These are phyloP conservation scores for Osmoderma eremita DNA, from an alignment of 2,888 invertebrate genomes.

Conservation along the genomic window DNA sequence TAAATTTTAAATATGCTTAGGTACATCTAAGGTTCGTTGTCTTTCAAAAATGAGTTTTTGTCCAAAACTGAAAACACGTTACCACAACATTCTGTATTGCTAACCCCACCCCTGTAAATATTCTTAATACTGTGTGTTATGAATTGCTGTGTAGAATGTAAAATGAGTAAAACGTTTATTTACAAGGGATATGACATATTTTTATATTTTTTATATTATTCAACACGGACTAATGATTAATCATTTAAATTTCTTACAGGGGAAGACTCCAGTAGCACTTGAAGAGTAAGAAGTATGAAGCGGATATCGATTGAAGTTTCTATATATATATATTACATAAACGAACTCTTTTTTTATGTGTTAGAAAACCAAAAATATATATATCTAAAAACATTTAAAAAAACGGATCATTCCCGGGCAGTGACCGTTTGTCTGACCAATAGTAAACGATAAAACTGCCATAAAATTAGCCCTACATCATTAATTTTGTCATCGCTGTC, in stretches of 20 bases:
- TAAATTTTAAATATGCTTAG: conserved; percentile 38
- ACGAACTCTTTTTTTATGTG: conserved; percentile 56
- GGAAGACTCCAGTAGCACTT: conserved; percentile 52
- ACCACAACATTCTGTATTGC: no score
- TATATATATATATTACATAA: conserved; percentile 43
- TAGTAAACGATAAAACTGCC: conserved; percentile 59
- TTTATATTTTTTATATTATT: no score
- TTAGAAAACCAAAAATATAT: conserved; percentile 54
- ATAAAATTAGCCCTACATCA: conserved; percentile 54
- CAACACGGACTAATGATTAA: background rate
- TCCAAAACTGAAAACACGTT: no score
- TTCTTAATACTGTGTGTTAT: no score
- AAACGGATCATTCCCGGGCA: conserved; percentile 61
- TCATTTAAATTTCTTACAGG: conserved; percentile 49
- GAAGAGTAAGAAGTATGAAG: conserved; percentile 54
- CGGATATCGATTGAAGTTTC: conserved; percentile 36
- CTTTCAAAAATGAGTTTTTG: no score
- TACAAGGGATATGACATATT: background rate
- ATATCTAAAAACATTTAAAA: conserved; percentile 44
- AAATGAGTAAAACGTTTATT: background rate
- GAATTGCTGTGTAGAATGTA: no score
- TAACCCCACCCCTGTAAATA: no score
- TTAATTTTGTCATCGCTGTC: conserved; percentile 43
- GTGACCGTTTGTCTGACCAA: conserved; percentile 60
- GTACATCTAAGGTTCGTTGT: conserved; percentile 22